Conservation (phyloP, 2,113 vertebrate genomes). For the Herpailurus yagouaroundi region DNA sequence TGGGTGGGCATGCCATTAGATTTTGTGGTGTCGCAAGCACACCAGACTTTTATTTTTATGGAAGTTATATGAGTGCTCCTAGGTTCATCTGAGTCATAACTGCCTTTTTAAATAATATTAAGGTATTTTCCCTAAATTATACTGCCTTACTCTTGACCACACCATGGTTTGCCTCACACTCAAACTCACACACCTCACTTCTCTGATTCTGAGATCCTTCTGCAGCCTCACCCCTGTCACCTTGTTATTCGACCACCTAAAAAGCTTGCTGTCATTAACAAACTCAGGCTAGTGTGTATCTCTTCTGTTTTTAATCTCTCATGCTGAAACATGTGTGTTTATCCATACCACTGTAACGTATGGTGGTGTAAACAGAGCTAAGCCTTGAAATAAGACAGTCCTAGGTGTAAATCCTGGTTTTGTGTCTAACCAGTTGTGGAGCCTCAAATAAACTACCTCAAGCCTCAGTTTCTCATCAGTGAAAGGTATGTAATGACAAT, state of each 20-base stretch:
- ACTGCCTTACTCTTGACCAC: neutral
- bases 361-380: neutral
- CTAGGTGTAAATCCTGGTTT: neutral
- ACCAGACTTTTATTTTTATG: conserved; percentile 12
- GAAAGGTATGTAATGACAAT: neutral
- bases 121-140: neutral
- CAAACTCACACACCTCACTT: neutral
- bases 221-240: neutral
- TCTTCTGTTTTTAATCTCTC: conserved; percentile 1
- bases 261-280: neutral
- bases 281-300: neutral
- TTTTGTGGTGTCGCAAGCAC: neutral
- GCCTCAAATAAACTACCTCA: neutral
- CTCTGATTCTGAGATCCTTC: conserved; percentile 1
- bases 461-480: neutral
- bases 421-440: neutral
- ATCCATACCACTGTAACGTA: neutral
- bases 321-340: neutral
- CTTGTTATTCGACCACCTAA: neutral
- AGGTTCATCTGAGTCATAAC: neutral
- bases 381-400: neutral
- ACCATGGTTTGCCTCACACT: neutral
- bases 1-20: neutral
- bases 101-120: conserved; percentile 4
- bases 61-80: neutral